Percentiles rank a stretch among this genome's conserved stretches.
phyloP scores from a whole-genome alignment of 92 coral and sea anemone genomes.

The Siderastrea siderea region DNA sequence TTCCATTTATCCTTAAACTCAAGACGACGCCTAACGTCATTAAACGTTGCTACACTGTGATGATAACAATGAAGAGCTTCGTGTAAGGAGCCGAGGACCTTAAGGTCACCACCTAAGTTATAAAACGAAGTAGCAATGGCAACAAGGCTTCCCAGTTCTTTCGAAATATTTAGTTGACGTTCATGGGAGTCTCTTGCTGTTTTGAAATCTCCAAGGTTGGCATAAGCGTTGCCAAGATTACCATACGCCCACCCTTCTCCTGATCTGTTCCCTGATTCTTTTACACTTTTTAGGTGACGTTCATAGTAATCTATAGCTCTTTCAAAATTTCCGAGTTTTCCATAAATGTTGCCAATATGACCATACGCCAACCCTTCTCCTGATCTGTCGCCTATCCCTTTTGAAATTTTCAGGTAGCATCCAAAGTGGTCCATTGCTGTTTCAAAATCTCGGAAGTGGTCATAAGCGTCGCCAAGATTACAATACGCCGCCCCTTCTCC shows the following conservation, averaged over 20 bases:
- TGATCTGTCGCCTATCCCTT: slow-evolving; percentile 13
- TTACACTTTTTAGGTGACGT: neutral
- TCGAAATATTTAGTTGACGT: neutral
- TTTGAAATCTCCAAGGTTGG: neutral
- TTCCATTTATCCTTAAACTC: slow-evolving; percentile 8
- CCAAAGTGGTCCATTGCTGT: neutral
- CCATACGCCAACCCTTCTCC: neutral
- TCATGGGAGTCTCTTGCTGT: neutral
- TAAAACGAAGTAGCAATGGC: neutral
- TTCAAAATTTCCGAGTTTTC: neutral
- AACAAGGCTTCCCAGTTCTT: neutral
- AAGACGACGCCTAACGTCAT: slow-evolving; percentile 5
- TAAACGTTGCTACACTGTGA: neutral
- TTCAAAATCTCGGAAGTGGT: neutral
- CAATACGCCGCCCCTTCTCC: too few species aligned
- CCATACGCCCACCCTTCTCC: slow-evolving; percentile 16
- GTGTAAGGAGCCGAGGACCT: neutral
- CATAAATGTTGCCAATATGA: slow-evolving; percentile 5
- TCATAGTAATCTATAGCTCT: slow-evolving; percentile 19
- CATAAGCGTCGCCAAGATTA: neutral
- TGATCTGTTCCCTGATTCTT: neutral
- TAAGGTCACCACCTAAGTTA: neutral
- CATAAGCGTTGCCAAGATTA: neutral
- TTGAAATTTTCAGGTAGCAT: neutral
- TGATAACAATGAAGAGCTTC: slow-evolving; percentile 12